Conservation (phyloP, 2,888 invertebrate genomes). For the Diarsia brunnea region DNA sequence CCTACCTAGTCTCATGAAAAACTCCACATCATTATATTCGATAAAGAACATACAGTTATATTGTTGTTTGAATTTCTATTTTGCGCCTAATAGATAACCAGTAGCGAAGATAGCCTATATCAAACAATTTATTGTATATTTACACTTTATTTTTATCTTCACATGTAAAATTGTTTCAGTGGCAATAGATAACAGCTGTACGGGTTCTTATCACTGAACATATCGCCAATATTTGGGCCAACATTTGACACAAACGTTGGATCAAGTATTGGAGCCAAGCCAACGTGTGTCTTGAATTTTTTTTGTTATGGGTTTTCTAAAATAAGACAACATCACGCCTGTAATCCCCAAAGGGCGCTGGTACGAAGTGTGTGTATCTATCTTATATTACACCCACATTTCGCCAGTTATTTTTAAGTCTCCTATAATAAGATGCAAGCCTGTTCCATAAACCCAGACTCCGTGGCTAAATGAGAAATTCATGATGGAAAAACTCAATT, state of each 20-base stretch:
- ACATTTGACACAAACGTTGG: conserved; percentile 30
- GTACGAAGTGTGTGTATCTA: no score
- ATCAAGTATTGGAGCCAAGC: not conserved
- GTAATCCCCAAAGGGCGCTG: not conserved
- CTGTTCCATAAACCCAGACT: no score
- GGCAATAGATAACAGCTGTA: conserved; percentile 76
- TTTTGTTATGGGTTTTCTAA: not conserved
- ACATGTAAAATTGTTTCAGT: conserved; percentile 76
- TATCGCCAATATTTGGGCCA: conserved; percentile 60
- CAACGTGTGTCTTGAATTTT: conserved; percentile 7
- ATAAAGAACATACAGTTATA: conserved; percentile 10
- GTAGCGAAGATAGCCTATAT: conserved; percentile 45
- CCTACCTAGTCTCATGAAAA: not conserved
- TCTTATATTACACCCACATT: no score
- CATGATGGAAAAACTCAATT: no score
- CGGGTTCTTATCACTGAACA: conserved; percentile 71
- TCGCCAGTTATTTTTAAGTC: no score
- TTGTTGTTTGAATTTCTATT: conserved; percentile 49
- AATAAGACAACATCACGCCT: not conserved
- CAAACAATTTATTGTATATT: conserved; percentile 59
- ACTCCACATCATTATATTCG: not conserved
- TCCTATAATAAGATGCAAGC: no score
- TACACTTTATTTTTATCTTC: conserved; percentile 71
- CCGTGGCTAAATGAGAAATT: no score
- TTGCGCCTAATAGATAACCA: conserved; percentile 38